These are phyloP conservation scores for Linyphia triangularis DNA, from an alignment of 2,888 invertebrate genomes.

Conservation along the genomic window DNA sequence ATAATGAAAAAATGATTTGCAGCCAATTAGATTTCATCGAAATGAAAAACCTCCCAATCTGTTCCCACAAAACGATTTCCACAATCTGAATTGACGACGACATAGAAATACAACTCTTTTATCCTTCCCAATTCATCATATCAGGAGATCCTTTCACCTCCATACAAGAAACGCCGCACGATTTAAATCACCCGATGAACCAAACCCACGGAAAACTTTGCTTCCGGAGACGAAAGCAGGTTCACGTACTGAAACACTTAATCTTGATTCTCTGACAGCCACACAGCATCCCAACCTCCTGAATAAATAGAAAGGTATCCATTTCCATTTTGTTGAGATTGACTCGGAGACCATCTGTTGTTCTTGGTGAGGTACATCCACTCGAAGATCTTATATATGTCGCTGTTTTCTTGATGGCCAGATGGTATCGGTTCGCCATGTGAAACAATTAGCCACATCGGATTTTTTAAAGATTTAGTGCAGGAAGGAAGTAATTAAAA, in stretches of 20 bases:
- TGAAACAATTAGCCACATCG: conserved; percentile 40
- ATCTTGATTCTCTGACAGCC: conserved; percentile 43
- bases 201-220: background rate
- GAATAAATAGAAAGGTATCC: conserved; percentile 37
- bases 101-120: conserved; percentile 13
- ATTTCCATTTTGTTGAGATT: conserved; percentile 28
- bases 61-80: no score
- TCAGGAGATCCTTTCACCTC: background rate
- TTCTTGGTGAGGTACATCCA: conserved; percentile 6
- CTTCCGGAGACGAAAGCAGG: conserved; percentile 24
- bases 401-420: background rate
- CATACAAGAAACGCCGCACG: background rate
- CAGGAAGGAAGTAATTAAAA: conserved; percentile 43
- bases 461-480: conserved; percentile 5
- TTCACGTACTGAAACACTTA: conserved; percentile 30
- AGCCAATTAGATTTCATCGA: background rate
- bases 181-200: conserved; percentile 18
- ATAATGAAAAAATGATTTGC: background rate
- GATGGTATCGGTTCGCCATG: conserved; percentile 35
- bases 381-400: background rate
- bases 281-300: background rate
- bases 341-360: conserved; percentile 38
- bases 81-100: background rate
- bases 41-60: background rate
- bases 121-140: conserved; percentile 12